Conservation (phyloP, 2,797 vertebrate species). For the Crenichthys baileyi region DNA sequence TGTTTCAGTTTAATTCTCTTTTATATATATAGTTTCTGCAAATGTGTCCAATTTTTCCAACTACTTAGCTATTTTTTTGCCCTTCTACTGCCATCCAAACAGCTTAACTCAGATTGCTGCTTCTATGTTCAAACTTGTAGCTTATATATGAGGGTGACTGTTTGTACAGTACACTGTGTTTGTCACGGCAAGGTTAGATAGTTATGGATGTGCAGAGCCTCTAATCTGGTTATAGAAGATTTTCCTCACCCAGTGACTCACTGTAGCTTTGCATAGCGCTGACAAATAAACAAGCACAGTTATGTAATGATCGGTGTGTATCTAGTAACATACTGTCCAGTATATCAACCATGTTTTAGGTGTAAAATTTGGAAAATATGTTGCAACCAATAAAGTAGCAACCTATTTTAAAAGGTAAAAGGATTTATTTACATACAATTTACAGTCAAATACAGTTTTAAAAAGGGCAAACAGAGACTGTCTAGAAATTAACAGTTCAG, state of each 20-base stretch:
- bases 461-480: background rate
- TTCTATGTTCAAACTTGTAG: background rate
- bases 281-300: slow-evolving; percentile 22
- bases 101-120: background rate
- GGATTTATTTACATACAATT: background rate
- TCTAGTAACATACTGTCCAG: background rate
- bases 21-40: too few relatives aligned
- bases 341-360: background rate
- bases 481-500: slow-evolving; percentile 23
- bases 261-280: slow-evolving; percentile 35
- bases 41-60: background rate
- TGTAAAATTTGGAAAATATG: background rate
- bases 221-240: slow-evolving; percentile 63
- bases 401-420: background rate
- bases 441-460: background rate
- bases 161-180: slow-evolving; percentile 40
- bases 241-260: slow-evolving; percentile 43
- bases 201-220: slow-evolving; percentile 32
- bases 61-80: background rate
- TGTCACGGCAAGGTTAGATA: slow-evolving; percentile 32
- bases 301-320: background rate
- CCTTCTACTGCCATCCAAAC: background rate
- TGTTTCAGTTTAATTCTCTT: too few relatives aligned
- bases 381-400: background rate
- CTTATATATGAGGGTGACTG: slow-evolving; percentile 8